Evolutionary conservation across 1,140 invertebrate genomes (phyloP), one percentile per base, ranked within the genome.

Genomic region (Penaeus japonicus): DNA sequence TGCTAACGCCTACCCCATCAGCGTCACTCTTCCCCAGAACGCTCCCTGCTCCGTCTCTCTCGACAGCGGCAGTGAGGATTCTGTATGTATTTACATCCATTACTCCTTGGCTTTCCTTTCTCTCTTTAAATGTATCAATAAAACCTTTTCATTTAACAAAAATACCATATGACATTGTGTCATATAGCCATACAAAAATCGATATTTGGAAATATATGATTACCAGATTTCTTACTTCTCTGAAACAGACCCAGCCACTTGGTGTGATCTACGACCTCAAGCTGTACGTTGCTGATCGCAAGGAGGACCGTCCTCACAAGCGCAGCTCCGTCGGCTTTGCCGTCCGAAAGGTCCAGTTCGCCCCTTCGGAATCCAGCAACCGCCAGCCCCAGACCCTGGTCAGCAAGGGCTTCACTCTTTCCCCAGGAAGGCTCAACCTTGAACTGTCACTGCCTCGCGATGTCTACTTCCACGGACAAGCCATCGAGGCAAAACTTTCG

Each of bases 371-470:
- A 39, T 94, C 95, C 84, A 95, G 95, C 73, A 94, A 94, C 55
- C 95, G 96, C 90, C 94, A 97, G 90, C 97, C 97, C 4, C 97
- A 96, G 93, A 97, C 96, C 20, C 92, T 97, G 87, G 96, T 97
- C n/a, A 97, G 95, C 93, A 98, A 98, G 93, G 96, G 96, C 89
- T 98, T 98, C 92, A 97, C 97, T 4, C 97, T 98, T 93, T 0
- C 96, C 65, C 87, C 89, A 5, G 97, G 93, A 92, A 94, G 94
- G 90, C 92, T 99, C 7, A 97, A 99, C 91, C 93, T 99, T 82
- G 98, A 99, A 93, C 97, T 98, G 2, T 98, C 97, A 5, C 94
- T 99, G 22, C 98, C 99, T 92, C 99, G 99, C 92, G 96, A 97
- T 85, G 96, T 96, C 91, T 99, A 99, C 93, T 96, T 99, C 92